Conservation (phyloP, 37 sponge, comb jelly and placozoan genomes). For the Theonella swinhoei region DNA sequence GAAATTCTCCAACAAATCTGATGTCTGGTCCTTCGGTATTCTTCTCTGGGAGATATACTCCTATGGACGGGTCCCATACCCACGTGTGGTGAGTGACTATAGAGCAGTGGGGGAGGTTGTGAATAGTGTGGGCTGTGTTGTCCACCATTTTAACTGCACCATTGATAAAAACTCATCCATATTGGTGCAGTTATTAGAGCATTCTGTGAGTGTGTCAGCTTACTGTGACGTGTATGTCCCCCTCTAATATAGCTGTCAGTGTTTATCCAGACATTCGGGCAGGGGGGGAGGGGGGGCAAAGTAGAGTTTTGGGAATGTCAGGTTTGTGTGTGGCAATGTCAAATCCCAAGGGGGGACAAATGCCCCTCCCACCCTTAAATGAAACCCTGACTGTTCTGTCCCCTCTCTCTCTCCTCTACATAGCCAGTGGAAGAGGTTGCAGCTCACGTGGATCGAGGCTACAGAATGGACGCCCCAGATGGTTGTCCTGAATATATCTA, state of each 20-base stretch:
- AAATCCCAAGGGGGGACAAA: too few relatives aligned
- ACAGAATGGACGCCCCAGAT: conserved; percentile 93
- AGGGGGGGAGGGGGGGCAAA: too few relatives aligned
- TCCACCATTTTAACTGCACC: background rate
- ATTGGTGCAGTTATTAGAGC: background rate
- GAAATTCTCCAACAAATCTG: conserved; percentile 94
- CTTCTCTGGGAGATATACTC: conserved; percentile 96
- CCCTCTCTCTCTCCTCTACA: too few relatives aligned
- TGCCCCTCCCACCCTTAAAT: too few relatives aligned
- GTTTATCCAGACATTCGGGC: too few relatives aligned
- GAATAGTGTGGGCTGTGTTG: background rate
- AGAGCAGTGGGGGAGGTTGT: background rate
- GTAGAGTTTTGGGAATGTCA: too few relatives aligned
- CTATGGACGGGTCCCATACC: conserved; percentile 95
- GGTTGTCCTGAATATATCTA: conserved; percentile 87
- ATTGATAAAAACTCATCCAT: background rate
- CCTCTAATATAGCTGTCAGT: too few relatives aligned
- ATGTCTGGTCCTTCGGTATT: conserved; percentile 97
- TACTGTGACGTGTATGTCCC: too few relatives aligned
- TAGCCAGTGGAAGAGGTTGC: conserved; percentile 60
- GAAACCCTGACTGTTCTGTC: too few relatives aligned
- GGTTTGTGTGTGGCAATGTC: too few relatives aligned
- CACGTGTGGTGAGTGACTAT: conserved; percentile 83
- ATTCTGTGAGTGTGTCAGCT: background rate
- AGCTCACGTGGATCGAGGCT: conserved; percentile 77